Base-by-base conservation (phyloP, 2,113 vertebrate genomes). In the Xiphias gladius region DNA sequence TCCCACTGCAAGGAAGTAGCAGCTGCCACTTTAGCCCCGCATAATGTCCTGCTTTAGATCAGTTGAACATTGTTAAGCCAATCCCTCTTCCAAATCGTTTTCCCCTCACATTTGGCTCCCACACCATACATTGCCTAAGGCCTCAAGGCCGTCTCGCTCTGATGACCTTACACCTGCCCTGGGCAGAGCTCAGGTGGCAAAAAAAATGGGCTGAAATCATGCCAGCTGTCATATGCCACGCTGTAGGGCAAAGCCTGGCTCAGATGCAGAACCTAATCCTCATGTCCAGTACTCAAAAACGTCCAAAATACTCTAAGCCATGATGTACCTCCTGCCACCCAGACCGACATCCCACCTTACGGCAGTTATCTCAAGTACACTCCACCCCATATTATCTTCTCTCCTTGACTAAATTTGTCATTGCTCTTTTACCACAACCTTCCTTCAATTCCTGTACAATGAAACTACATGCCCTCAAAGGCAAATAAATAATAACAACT, bases 1-100 rank as follows among this genome's bases (percentile, higher is more conserved):
- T 80, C n/a, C 55, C 80, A 30, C 67, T 48, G 71, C 89, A 94
- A 94, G 94, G 41, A 94, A 95, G 11, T 93, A 94, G n/a, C 86
- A 96, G 83, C 94, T 96, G 90, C 94, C 96, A 80, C 95, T 0
- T 96, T 96, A 79, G 88, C 94, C 0, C 95, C 95, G 94, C 68
- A 91, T 54, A 32, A 84, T 96, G 67, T 92, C 90, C 82, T 86
- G 58, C 70, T 91, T 83, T 73, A 50, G 85, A 30, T 28, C 70
- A 79, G 82, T 66, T 70, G 30, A 80, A 67, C 37, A 55, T 82
- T 70, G 28, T 84, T 66, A 64, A 58, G 67, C 41, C 52, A 24
- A 26, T 11, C 10, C 64, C 32, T 26, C 54, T 14, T 35, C 58
- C 5, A 52, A 55, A 37, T 19, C 20, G 5, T 30, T 54, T 61